phyloP scores from a whole-genome alignment of 2,113 vertebrate genomes.

The Mugil cephalus region DNA sequence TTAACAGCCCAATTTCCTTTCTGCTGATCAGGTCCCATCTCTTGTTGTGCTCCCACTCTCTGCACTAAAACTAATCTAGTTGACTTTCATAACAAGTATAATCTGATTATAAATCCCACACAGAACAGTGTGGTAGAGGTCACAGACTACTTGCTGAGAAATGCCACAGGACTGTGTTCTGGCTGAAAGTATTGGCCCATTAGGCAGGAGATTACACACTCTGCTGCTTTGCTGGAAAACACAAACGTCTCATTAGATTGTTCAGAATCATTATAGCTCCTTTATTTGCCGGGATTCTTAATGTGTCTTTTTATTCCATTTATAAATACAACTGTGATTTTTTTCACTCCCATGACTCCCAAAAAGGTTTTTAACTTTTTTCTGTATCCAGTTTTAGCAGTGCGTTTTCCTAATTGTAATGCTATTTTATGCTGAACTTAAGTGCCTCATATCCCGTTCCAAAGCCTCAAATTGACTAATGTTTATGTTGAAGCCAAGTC shows the following conservation, averaged over 20 bases:
- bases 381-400: slow-evolving; percentile 4
- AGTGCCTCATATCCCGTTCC: slow-evolving; percentile 59
- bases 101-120: slow-evolving; percentile 73
- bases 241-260: slow-evolving; percentile 22
- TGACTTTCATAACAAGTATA: slow-evolving; percentile 78
- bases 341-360: too few species aligned
- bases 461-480: slow-evolving; percentile 63
- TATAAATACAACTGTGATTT: background rate
- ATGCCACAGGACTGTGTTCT: slow-evolving; percentile 47
- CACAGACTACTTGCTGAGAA: slow-evolving; percentile 66
- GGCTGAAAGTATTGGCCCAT: slow-evolving; percentile 47
- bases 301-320: too few species aligned
- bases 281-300: slow-evolving; percentile 6
- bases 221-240: slow-evolving; percentile 51
- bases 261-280: slow-evolving; percentile 28
- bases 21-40: slow-evolving; percentile 45
- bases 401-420: slow-evolving; percentile 36
- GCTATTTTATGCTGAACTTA: slow-evolving; percentile 40
- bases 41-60: slow-evolving; percentile 54
- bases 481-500: slow-evolving; percentile 72
- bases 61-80: slow-evolving; percentile 64
- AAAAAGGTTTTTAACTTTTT: background rate
- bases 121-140: slow-evolving; percentile 71
- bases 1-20: slow-evolving; percentile 33
- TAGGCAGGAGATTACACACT: slow-evolving; percentile 58